Evolutionary conservation across 2,113 vertebrate genomes (phyloP).

Genomic region (Pelecanoides urinatrix): DNA sequence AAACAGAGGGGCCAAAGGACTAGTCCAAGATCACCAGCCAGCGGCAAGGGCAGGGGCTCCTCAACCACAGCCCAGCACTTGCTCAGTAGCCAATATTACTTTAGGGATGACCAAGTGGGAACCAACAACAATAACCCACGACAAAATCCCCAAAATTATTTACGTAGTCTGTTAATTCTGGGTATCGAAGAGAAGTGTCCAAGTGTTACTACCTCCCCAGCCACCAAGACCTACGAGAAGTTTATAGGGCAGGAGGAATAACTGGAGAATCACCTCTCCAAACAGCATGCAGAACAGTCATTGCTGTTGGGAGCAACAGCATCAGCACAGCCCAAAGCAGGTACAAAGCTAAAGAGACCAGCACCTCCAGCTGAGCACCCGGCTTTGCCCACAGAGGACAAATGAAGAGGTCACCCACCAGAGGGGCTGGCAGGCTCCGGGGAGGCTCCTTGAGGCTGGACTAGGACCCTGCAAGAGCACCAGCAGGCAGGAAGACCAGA

Average conservation of each 20-base stretch:
- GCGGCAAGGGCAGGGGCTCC: background rate
- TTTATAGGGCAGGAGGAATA: background rate
- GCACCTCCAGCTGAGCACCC: background rate
- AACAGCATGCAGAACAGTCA: background rate
- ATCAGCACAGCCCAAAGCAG: background rate
- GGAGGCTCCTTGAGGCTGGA: background rate
- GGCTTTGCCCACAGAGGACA: background rate
- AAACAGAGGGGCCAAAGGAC: background rate
- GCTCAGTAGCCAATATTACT: background rate
- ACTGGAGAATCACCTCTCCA: background rate
- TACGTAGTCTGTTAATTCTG: background rate
- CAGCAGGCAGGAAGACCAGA: fast-evolving
- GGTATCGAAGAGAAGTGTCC: background rate
- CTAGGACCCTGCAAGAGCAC: no score
- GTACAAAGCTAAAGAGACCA: background rate
- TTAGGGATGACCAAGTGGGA: background rate
- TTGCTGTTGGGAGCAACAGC: background rate
- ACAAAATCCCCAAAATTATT: background rate
- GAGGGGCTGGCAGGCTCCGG: background rate
- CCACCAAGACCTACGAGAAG: background rate
- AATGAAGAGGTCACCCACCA: fast-evolving
- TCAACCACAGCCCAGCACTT: background rate
- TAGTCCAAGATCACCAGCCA: background rate
- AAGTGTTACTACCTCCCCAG: background rate
- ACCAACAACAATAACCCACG: background rate